phyloP scores from a whole-genome alignment of 1,140 invertebrate genomes.

The Microplitis demolitor region DNA sequence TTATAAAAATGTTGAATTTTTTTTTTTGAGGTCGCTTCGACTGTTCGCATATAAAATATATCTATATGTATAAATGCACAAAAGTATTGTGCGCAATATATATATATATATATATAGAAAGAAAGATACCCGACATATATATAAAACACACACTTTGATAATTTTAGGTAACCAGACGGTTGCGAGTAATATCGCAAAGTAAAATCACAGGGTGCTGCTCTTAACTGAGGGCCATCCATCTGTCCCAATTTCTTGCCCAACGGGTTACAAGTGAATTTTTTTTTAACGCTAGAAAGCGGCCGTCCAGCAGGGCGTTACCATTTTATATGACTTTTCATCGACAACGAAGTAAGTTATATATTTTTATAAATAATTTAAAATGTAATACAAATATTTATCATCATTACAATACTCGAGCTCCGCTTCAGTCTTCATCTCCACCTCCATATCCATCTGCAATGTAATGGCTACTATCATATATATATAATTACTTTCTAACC shows the following conservation, averaged over 20 bases:
- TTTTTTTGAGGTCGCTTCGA: background rate
- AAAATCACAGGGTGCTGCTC: constrained; percentile 38
- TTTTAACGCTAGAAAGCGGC: constrained; percentile 58
- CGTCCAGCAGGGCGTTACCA: constrained; percentile 81
- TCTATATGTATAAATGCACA: no score
- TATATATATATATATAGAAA: background rate
- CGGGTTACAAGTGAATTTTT: constrained; percentile 49
- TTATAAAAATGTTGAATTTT: background rate
- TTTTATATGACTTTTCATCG: constrained; percentile 85
- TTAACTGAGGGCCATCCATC: constrained; percentile 46
- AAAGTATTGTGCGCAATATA: no score
- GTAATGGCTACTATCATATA: no score
- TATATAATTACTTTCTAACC: no score
- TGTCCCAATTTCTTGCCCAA: constrained; percentile 43
- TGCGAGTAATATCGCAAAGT: constrained; percentile 12
- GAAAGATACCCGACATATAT: background rate
- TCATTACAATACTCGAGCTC: background rate
- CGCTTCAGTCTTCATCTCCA: background rate
- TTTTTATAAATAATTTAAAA: background rate
- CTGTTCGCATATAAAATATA: background rate
- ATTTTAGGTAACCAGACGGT: constrained; percentile 15
- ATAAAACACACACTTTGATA: background rate
- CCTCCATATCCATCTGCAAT: no score
- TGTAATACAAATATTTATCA: no score
- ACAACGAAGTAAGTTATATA: constrained; percentile 68